Conservation (phyloP, 2,797 vertebrate genomes). For the Poecilia picta region DNA sequence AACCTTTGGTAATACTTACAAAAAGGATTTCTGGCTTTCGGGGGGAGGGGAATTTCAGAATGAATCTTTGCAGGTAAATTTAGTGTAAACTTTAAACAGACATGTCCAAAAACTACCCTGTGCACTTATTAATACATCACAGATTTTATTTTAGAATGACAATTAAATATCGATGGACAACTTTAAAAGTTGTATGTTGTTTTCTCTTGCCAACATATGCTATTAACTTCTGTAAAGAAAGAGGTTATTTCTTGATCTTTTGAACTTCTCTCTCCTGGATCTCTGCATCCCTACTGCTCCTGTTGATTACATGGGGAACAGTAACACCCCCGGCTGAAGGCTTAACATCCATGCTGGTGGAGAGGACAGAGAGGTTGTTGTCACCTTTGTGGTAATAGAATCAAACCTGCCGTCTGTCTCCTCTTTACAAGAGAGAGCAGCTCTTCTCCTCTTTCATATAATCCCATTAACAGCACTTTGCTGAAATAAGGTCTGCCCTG, state of each 20-base stretch:
- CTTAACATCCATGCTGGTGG: conserved; percentile 25
- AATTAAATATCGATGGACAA: background rate
- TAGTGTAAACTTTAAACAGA: background rate
- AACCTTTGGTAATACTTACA: background rate
- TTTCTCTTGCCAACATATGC: background rate
- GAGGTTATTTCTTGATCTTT: background rate
- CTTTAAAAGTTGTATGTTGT: background rate
- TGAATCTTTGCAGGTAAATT: background rate
- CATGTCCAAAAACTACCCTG: background rate
- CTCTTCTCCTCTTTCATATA: conserved; percentile 47
- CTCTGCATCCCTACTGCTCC: background rate
- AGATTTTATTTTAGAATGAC: background rate
- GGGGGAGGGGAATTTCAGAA: background rate
- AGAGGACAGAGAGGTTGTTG: conserved; percentile 39
- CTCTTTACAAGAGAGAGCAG: conserved; percentile 29
- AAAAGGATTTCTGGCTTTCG: background rate
- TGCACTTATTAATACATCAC: background rate
- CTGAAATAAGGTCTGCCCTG: conserved; percentile 47
- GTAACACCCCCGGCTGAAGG: background rate
- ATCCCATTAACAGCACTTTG: conserved; percentile 71
- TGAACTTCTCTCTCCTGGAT: background rate
- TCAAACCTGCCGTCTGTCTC: conserved; percentile 47
- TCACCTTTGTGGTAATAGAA: conserved; percentile 59
- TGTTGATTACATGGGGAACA: background rate
- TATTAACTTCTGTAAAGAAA: background rate